Conservation (phyloP, 2,797 vertebrate genomes). For the Sebastes reedi region DNA sequence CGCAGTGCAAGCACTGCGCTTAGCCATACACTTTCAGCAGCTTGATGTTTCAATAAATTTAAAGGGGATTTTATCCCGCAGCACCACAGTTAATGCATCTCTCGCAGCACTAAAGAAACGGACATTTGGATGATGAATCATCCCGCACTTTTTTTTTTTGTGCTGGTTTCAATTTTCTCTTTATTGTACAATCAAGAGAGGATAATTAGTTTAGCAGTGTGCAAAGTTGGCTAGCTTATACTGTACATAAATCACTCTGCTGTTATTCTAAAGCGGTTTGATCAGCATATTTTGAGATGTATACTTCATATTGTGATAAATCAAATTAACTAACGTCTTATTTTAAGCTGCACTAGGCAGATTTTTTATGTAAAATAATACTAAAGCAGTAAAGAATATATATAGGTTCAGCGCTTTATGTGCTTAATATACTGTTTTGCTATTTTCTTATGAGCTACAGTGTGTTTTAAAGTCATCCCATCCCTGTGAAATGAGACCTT, state of each 20-base stretch:
- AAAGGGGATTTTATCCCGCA: conserved; percentile 27
- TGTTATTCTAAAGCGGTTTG: conserved; percentile 33
- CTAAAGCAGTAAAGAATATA: background rate
- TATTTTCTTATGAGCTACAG: conserved; percentile 8
- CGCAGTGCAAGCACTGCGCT: background rate
- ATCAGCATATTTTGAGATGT: conserved; percentile 58
- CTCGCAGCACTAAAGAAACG: conserved; percentile 8
- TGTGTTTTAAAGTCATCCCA: background rate
- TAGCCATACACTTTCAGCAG: conserved; percentile 19
- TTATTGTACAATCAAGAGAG: conserved; percentile 59
- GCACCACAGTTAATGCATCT: conserved; percentile 24
- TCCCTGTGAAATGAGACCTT: background rate
- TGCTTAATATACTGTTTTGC: conserved; percentile 2
- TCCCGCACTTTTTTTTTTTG: conserved; percentile 6
- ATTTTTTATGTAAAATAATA: conserved; percentile 5
- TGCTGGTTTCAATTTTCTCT: conserved; percentile 53
- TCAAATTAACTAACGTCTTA: conserved; percentile 38
- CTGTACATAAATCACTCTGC: conserved; percentile 57
- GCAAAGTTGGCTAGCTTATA: conserved; percentile 41
- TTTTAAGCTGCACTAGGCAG: conserved; percentile 12
- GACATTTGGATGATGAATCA: conserved; percentile 57
- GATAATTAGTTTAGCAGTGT: conserved; percentile 65
- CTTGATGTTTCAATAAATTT: conserved; percentile 48
- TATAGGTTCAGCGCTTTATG: background rate
- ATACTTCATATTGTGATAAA: conserved; percentile 47